phyloP scores from a whole-genome alignment of 2,797 vertebrate species.

The Mus spretus region DNA sequence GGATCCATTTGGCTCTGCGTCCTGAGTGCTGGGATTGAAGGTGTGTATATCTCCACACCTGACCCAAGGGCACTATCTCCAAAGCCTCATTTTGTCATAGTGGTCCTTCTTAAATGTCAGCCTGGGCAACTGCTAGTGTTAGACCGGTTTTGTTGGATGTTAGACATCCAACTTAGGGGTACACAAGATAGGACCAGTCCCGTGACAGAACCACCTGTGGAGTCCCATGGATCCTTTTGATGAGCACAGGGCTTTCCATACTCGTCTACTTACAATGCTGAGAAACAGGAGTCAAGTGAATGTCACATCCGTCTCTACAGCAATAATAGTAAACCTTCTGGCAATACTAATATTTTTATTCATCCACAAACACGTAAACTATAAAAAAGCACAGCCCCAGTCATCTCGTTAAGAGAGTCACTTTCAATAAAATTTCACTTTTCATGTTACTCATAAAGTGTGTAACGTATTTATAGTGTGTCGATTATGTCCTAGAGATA shows the following conservation, averaged over 20 bases:
- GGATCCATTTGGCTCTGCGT: neutral
- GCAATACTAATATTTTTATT: constrained; percentile 13
- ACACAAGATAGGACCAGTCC: neutral
- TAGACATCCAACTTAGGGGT: neutral
- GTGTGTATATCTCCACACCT: neutral
- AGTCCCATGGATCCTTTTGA: neutral
- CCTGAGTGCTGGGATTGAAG: neutral
- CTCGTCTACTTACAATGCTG: neutral
- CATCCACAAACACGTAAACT: neutral
- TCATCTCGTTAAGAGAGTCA: constrained; percentile 8
- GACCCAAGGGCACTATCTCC: neutral
- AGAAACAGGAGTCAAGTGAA: neutral
- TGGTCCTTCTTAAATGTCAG: neutral
- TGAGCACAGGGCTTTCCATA: neutral
- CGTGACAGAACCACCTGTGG: neutral
- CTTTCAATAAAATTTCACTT: constrained; percentile 14
- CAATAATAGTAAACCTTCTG: neutral
- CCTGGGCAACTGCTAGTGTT: no score
- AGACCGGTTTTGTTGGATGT: neutral
- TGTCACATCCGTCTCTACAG: neutral
- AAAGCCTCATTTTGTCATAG: neutral
- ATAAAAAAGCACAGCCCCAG: neutral
- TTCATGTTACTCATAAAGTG: constrained; percentile 36
- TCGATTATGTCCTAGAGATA: constrained; percentile 1
- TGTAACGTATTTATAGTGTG: neutral